Percentiles rank a stretch among this genome's conserved stretches.
phyloP scores from a whole-genome alignment of 2,888 invertebrate genomes.

The Graphium colonna region DNA sequence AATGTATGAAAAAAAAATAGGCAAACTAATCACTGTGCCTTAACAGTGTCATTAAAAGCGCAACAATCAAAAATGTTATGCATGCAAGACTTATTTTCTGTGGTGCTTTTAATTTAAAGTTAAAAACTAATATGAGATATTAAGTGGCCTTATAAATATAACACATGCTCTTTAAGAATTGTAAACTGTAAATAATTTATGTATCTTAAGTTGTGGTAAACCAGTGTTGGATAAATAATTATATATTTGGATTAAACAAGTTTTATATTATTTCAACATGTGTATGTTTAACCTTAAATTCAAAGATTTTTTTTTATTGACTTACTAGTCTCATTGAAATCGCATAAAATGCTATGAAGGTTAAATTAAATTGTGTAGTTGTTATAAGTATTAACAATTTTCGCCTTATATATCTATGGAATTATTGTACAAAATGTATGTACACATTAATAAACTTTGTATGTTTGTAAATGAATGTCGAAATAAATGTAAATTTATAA shows the following conservation, averaged over 20 bases:
- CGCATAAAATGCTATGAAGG: conserved; percentile 69
- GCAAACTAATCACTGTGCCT: not conserved
- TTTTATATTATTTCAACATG: conserved; percentile 21
- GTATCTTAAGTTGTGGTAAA: conserved; percentile 43
- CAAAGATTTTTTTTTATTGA: conserved; percentile 52
- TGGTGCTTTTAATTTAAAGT: conserved; percentile 18
- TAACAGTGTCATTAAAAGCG: conserved; percentile 5
- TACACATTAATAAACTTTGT: conserved; percentile 58
- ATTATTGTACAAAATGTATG: conserved; percentile 73
- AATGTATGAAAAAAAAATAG: not conserved
- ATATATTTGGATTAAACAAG: conserved; percentile 23
- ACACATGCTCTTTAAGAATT: conserved; percentile 40
- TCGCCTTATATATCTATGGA: conserved; percentile 50
- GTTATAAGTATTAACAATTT: conserved; percentile 60
- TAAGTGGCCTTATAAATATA: conserved; percentile 60
- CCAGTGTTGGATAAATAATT: conserved; percentile 40
- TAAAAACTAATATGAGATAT: conserved; percentile 24
- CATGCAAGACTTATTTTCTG: conserved; percentile 5
- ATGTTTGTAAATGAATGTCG: conserved; percentile 72
- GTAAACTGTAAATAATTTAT: conserved; percentile 68
- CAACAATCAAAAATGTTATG: conserved; percentile 13
- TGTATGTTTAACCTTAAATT: conserved; percentile 45
- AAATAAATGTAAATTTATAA: conserved; percentile 71
- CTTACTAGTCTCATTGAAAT: conserved; percentile 61
- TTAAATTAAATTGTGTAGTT: conserved; percentile 38